Evolutionary conservation across 2,113 vertebrate genomes (phyloP).

Genomic region (Corapipo altera): DNA sequence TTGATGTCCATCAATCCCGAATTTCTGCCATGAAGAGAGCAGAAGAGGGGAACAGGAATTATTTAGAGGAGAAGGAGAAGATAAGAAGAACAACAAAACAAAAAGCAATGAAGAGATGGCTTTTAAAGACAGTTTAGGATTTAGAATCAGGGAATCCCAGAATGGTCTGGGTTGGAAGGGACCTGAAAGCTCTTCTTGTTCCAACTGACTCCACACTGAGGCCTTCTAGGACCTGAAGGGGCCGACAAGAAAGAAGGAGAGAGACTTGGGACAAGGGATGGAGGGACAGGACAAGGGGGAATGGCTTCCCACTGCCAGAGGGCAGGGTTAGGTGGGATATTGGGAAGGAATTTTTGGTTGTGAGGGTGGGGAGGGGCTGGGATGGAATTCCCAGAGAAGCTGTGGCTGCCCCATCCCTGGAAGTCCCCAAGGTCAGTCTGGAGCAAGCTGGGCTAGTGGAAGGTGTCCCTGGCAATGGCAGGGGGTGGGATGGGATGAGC

Average conservation of each 20-base stretch:
- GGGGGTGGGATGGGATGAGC: not conserved
- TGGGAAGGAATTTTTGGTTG: not conserved
- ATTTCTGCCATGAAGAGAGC: not conserved
- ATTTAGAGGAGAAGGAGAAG: not conserved
- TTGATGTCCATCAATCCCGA: not conserved
- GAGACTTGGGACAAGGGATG: not conserved
- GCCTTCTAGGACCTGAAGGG: not conserved
- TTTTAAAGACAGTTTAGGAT: not conserved
- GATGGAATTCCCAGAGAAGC: not conserved
- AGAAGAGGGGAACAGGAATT: not conserved
- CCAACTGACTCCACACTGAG: not conserved
- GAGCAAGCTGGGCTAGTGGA: rapidly evolving
- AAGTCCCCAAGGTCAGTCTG: rapidly evolving
- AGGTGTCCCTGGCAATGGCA: not conserved
- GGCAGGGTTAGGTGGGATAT: rapidly evolving
- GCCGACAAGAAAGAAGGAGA: not conserved
- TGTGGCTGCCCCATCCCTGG: not conserved
- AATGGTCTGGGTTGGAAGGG: not conserved
- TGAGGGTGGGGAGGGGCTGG: rapidly evolving
- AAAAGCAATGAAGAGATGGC: not conserved
- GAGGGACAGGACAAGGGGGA: not conserved
- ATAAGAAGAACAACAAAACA: not conserved
- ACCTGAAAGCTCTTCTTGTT: not conserved
- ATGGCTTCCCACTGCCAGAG: not conserved
- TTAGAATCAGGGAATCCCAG: not conserved